These are phyloP conservation scores for Lutjanus erythropterus DNA, from an alignment of 2,113 vertebrate species.

Conservation along the genomic window DNA sequence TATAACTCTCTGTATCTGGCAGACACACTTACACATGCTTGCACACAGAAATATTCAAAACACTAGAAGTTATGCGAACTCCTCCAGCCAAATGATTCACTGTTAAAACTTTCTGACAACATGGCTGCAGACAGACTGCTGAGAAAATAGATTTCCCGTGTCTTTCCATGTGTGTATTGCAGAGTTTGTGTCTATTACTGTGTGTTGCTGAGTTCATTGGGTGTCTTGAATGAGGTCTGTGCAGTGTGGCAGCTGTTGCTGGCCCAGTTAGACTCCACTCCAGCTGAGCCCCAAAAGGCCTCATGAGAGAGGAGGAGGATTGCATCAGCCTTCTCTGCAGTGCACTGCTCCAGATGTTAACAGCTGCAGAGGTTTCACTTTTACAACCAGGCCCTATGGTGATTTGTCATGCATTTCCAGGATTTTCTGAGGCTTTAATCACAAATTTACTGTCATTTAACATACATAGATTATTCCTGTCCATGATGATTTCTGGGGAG, in stretches of 20 bases:
- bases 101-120: slow-evolving; percentile 35
- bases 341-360: slow-evolving; percentile 52
- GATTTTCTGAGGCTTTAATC: slow-evolving; percentile 15
- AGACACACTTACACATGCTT: background rate
- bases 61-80: slow-evolving; percentile 14
- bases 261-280: slow-evolving; percentile 47
- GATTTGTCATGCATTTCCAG: slow-evolving; percentile 35
- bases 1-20: slow-evolving; percentile 23
- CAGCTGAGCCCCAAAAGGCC: slow-evolving; percentile 62
- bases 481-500: background rate
- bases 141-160: background rate
- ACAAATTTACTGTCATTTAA: background rate
- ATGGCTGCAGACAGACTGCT: slow-evolving; percentile 7
- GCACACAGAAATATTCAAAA: slow-evolving; percentile 14
- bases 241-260: slow-evolving; percentile 58
- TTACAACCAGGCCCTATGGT: background rate
- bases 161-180: slow-evolving; percentile 7
- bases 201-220: slow-evolving; percentile 30
- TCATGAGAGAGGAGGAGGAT: slow-evolving; percentile 46
- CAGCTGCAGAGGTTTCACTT: slow-evolving; percentile 44
- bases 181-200: background rate
- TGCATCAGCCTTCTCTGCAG: slow-evolving; percentile 62
- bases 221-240: slow-evolving; percentile 35
- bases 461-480: background rate
- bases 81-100: slow-evolving; percentile 41